A percentile compares a stretch with the other conserved stretches of the same genome.
Conservation (phyloP, 2,797 vertebrate species). For the Tarsius wallacei region DNA sequence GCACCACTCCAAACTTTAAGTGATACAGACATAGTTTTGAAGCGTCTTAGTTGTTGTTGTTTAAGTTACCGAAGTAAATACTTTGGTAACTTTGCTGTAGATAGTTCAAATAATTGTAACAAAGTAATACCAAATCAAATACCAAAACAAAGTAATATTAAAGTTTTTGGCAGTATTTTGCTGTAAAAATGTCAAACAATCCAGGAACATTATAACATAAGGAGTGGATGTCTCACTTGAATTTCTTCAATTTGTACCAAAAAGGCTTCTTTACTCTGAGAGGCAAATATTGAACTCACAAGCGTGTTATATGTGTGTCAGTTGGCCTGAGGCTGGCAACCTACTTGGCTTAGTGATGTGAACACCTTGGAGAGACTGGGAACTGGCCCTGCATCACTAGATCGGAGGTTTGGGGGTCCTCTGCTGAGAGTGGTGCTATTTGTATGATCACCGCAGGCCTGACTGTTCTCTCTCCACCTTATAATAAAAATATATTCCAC, state of each 20-base stretch:
- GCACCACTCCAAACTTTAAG: background rate
- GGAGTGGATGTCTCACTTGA: background rate
- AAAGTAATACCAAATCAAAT: background rate
- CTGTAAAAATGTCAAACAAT: background rate
- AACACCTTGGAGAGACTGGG: background rate
- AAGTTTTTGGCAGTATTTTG: background rate
- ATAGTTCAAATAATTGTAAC: background rate
- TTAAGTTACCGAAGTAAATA: background rate
- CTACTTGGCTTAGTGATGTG: background rate
- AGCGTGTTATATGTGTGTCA: fast-evolving
- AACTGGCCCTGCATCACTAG: background rate
- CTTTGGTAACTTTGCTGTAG: background rate
- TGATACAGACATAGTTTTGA: background rate
- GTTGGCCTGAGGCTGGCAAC: background rate
- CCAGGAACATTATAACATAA: background rate
- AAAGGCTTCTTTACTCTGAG: background rate
- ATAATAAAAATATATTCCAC: background rate
- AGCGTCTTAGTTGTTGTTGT: background rate
- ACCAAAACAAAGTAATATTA: background rate
- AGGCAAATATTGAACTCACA: background rate
- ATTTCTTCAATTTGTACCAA: background rate
- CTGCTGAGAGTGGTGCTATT: background rate
- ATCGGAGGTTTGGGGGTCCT: background rate
- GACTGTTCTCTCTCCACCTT: background rate
- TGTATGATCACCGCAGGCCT: background rate